These are phyloP conservation scores for Streblospio benedicti DNA, from an alignment of 1,140 invertebrate species.

Conservation along the genomic window DNA sequence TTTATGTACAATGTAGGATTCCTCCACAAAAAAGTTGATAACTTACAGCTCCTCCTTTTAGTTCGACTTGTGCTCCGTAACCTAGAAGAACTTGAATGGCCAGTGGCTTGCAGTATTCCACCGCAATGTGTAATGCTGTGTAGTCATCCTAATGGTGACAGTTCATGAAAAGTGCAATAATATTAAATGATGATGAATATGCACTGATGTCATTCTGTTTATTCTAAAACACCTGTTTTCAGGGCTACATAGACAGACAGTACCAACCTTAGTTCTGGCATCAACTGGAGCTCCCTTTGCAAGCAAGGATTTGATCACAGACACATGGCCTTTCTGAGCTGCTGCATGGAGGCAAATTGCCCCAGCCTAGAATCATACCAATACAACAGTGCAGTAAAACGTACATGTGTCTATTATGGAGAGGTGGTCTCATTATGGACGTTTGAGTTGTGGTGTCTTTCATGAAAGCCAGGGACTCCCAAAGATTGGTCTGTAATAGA, in stretches of 20 bases:
- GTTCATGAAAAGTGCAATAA: not conserved
- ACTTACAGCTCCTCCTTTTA: conserved; percentile 61
- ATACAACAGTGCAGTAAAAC: not conserved
- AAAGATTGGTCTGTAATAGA: too few relatives aligned
- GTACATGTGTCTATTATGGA: not conserved
- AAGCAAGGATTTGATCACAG: conserved; percentile 90
- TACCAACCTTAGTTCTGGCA: conserved; percentile 77
- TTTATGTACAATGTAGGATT: too few relatives aligned
- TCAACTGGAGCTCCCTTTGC: conserved; percentile 94
- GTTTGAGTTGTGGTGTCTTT: not conserved
- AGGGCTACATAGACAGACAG: too few relatives aligned
- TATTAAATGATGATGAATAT: conserved; percentile 5
- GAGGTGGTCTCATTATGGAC: not conserved
- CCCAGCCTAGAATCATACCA: conserved; percentile 36
- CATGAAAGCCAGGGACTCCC: not conserved
- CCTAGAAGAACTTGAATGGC: conserved; percentile 94
- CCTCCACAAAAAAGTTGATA: too few relatives aligned
- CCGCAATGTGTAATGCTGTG: conserved; percentile 97
- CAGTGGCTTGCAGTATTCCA: conserved; percentile 85
- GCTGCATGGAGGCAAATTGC: conserved; percentile 50
- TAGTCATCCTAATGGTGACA: conserved; percentile 76
- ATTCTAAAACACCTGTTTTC: not conserved
- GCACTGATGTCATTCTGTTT: not conserved
- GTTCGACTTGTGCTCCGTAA: conserved; percentile 91
- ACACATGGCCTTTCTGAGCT: conserved; percentile 71